These are phyloP conservation scores for Colaptes auratus DNA, from an alignment of 2,113 vertebrate species.

Conservation along the genomic window DNA sequence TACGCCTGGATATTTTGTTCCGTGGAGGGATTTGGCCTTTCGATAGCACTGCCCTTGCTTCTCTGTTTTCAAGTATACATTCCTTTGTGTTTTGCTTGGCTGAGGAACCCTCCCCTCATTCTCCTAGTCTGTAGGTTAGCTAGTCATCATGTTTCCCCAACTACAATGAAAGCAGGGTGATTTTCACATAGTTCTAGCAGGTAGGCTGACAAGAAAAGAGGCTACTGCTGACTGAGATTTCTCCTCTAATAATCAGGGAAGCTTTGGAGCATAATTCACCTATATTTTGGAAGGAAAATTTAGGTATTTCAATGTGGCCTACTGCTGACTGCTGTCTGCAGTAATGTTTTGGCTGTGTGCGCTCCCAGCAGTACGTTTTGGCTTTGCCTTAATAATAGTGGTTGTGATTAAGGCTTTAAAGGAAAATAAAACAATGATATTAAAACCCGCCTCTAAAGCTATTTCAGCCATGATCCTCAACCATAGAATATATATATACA, in stretches of 20 bases:
- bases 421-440: not conserved
- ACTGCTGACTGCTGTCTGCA: not conserved
- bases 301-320: not conserved
- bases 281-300: not conserved
- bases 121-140: not conserved
- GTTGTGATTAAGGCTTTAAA: not conserved
- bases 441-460: accelerated
- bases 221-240: not conserved
- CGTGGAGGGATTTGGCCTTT: not conserved
- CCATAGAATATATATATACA: too few relatives aligned
- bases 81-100: slow-evolving; percentile 48
- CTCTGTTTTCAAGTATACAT: slow-evolving; percentile 9
- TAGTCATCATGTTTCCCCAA: not conserved
- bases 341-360: not conserved
- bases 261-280: not conserved
- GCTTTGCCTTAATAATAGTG: not conserved
- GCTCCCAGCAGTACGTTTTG: not conserved
- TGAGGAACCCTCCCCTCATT: not conserved
- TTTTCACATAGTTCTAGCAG: not conserved
- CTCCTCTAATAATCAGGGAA: not conserved
- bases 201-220: not conserved
- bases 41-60: accelerated
- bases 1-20: slow-evolving; percentile 33
- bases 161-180: not conserved
- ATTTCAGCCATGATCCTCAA: not conserved